These are phyloP conservation scores for Sparidentex hasta DNA, from an alignment of 2,797 vertebrate genomes.

Conservation along the genomic window DNA sequence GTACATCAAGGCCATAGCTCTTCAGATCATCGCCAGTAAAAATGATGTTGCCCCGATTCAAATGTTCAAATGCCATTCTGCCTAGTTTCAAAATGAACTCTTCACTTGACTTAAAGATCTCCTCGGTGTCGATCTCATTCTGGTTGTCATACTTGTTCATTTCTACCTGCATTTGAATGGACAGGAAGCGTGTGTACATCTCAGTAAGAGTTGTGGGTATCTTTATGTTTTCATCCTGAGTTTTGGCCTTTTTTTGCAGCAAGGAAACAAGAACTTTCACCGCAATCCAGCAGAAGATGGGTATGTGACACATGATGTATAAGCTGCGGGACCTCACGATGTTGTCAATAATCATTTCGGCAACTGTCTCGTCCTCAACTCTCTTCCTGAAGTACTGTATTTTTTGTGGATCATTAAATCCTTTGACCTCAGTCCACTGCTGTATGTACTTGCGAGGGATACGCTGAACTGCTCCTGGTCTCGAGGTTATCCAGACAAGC, in stretches of 20 bases:
- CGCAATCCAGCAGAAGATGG: conserved; percentile 71
- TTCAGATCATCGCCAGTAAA: conserved; percentile 32
- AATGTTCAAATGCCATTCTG: conserved; percentile 60
- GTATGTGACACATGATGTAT: conserved; percentile 71
- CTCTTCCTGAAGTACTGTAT: conserved; percentile 54
- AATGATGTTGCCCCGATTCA: conserved; percentile 31
- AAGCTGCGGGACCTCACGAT: conserved; percentile 53
- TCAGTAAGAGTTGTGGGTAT: conserved; percentile 59
- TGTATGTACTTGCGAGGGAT: accelerated
- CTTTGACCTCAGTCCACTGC: conserved; percentile 59
- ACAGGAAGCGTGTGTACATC: conserved; percentile 58
- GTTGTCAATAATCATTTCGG: conserved; percentile 40
- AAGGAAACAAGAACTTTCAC: conserved; percentile 49
- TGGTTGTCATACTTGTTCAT: conserved; percentile 22
- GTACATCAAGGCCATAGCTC: conserved; percentile 31
- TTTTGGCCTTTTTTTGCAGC: conserved; percentile 12
- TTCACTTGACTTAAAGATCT: conserved; percentile 32
- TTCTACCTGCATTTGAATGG: conserved; percentile 35
- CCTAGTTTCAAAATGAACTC: conserved; percentile 56
- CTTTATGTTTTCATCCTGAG: background rate
- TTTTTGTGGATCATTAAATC: conserved; percentile 59
- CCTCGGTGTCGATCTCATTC: background rate
- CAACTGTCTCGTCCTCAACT: conserved; percentile 23
- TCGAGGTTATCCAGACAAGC: conserved; percentile 68
- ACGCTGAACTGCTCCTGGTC: conserved; percentile 49